Base-by-base conservation (phyloP, 1,140 invertebrate species). In the Choristoneura fumiferana region DNA sequence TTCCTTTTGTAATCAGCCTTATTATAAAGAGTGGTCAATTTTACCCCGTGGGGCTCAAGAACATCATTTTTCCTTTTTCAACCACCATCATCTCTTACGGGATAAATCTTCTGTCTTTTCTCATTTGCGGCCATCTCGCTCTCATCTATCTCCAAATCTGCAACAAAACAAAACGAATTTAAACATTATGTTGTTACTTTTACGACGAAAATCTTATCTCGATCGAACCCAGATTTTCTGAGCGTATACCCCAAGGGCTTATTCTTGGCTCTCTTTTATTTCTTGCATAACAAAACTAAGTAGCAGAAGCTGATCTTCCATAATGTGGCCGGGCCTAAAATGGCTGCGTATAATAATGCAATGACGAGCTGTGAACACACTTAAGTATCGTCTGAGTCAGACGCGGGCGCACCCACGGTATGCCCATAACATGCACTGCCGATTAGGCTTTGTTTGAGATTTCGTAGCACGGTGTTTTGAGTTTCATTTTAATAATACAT, bases 321-420 rank as follows among this genome's bases (percentile, higher is more conserved):
- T 29, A 29, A 29, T 29, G 22, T 29, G 22, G 22, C 2, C 22
- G 6, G 13, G n/a, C 43, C 22, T 6, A 29, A 49, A 12, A 49
- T 22, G 43, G 43, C 1, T 10, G 8, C 17, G 17, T 49, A 18
- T 45, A 45, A 29, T 45, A 29, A 29, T 17, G 18, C 43, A 10
- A 33, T 49, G 43, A 49, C 18, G 43, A 33, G 43, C 40, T 22
- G 43, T 5, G 37, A 5, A 13, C 12, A 29, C 40, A 10, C 17
- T 18, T 29, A 8, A 49, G 22, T 33, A 29, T 6, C 22, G 22
- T 6, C 22, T 29, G 43, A 49, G 43, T 49, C 43, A 29, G 35
- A 6, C 18, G 43, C 12, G 43, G 43, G 43, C 43, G 43, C 43
- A 13, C 43, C 43, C 43, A 43, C 40, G 38, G 8, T 49, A 29